Base-by-base conservation (phyloP, 2,113 vertebrate genomes). In the Ginglymostoma cirratum region DNA sequence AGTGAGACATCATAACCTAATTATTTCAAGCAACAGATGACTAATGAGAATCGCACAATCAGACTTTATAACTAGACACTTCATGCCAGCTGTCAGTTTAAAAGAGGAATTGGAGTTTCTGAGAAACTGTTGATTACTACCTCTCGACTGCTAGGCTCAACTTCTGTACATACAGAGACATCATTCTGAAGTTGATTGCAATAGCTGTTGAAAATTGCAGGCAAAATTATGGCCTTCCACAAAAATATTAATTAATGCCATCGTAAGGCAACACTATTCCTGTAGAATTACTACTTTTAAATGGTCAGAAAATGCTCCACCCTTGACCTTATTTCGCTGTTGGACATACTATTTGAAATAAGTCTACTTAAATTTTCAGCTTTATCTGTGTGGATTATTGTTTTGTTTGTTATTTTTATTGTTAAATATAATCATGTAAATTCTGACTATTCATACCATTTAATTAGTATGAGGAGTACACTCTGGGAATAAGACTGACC, bases 281-380 rank as follows among this genome's bases (percentile, higher is more conserved):
- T 90, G 34, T 94, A 89, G 94, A 96, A 72, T 96, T 90, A 72
- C 89, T 96, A 96, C 95, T 78, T 96, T 72, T 24, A 52, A 92
- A 87, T 87, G 45, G 66, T 65, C 7, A 5, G 48, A 90, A 83
- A 90, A 90, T 52, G 45, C 30, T 27, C 12, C 87, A 69, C 17
- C 8, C 7, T 45, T 95, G 67, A 21, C 69, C 8, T 72, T 95
- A 66, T 89, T 89, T 27, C 30, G 61, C 61, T 90, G 48, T 34
- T 61, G 61, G 61, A 90, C 52, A 90, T 34, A 61, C 21, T 70
- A 45, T 70, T 94, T 67, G 66, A 67, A 94, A 70, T 45, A 42
- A 94, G 70, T 83, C 15, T 61, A 48, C 42, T 27, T 5, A 70
- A 45, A 94, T 61, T 90, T 30, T 30, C 30, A 34, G 87, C 87